phyloP scores from a whole-genome alignment of 2,113 vertebrate genomes.

The Leucopsar rothschildi region DNA sequence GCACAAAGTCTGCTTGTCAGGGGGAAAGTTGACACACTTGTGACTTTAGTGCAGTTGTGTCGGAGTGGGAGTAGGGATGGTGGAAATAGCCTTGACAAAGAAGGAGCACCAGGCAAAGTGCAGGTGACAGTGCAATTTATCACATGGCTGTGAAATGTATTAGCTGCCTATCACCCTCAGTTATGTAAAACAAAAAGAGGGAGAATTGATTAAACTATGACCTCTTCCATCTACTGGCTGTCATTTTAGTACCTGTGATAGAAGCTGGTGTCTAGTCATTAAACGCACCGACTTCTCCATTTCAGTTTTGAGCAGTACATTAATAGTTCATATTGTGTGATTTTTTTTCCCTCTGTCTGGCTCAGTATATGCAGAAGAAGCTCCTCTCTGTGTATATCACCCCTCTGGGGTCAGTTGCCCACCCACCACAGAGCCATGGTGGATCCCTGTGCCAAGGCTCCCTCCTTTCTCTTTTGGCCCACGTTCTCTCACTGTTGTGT shows the following conservation, averaged over 20 bases:
- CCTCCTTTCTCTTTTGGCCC: not conserved
- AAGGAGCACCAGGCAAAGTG: constrained; percentile 31
- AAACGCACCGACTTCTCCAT: not conserved
- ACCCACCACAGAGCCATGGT: fast-evolving
- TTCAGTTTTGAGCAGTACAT: constrained; percentile 15
- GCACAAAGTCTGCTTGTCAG: not conserved
- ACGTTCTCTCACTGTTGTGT: not conserved
- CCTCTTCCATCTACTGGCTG: constrained; percentile 45
- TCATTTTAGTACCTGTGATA: constrained; percentile 51
- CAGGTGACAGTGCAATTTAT: constrained; percentile 62
- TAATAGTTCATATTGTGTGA: not conserved
- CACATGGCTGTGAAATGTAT: constrained; percentile 48
- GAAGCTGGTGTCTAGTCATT: constrained; percentile 15
- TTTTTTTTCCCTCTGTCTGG: not conserved
- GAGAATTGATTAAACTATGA: constrained; percentile 59
- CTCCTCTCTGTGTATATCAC: not conserved
- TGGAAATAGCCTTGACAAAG: constrained; percentile 49
- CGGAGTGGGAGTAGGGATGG: not conserved
- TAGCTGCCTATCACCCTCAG: constrained; percentile 56
- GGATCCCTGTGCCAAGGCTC: not conserved
- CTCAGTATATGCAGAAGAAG: not conserved
- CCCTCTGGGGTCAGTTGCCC: not conserved
- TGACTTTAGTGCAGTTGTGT: not conserved
- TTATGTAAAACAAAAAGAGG: constrained; percentile 60
- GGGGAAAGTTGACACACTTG: not conserved